phyloP scores from a whole-genome alignment of 2,888 invertebrate genomes.

The Drosophila testacea region DNA sequence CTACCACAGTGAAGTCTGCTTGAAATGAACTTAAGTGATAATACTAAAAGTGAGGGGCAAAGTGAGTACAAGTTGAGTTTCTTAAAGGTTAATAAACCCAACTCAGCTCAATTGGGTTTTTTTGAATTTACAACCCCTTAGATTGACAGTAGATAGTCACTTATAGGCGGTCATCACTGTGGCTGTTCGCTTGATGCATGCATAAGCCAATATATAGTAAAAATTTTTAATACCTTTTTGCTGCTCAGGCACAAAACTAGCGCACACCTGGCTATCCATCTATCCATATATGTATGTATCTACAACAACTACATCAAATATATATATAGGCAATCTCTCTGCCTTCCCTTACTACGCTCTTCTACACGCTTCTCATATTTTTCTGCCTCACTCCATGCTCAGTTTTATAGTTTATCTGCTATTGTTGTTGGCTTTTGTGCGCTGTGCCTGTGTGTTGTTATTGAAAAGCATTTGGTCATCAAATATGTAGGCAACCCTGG shows the following conservation, averaged over 20 bases:
- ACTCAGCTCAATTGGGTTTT: neutral
- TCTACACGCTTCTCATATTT: neutral
- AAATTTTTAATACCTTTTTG: slow-evolving; percentile 47
- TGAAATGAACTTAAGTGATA: neutral
- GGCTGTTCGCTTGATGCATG: slow-evolving; percentile 14
- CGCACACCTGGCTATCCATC: slow-evolving; percentile 48
- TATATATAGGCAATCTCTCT: slow-evolving; percentile 10
- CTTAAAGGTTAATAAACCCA: too few relatives aligned
- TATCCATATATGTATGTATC: neutral
- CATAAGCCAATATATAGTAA: slow-evolving; percentile 33
- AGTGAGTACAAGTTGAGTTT: too few relatives aligned
- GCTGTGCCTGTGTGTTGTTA: slow-evolving; percentile 47
- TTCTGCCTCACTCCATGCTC: slow-evolving; percentile 1
- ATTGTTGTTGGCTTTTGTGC: slow-evolving; percentile 65
- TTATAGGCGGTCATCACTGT: slow-evolving; percentile 30
- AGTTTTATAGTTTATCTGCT: slow-evolving; percentile 42
- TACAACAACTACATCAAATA: neutral
- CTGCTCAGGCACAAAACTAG: slow-evolving; percentile 24
- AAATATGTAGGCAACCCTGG: slow-evolving; percentile 61
- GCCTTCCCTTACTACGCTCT: neutral
- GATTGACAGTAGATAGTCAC: neutral
- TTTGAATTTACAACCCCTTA: neutral
- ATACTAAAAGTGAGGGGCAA: neutral
- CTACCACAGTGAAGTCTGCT: slow-evolving; percentile 18
- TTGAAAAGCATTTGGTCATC: slow-evolving; percentile 77